Conservation (phyloP, 2,888 invertebrate species). For the Cloeon dipterum region DNA sequence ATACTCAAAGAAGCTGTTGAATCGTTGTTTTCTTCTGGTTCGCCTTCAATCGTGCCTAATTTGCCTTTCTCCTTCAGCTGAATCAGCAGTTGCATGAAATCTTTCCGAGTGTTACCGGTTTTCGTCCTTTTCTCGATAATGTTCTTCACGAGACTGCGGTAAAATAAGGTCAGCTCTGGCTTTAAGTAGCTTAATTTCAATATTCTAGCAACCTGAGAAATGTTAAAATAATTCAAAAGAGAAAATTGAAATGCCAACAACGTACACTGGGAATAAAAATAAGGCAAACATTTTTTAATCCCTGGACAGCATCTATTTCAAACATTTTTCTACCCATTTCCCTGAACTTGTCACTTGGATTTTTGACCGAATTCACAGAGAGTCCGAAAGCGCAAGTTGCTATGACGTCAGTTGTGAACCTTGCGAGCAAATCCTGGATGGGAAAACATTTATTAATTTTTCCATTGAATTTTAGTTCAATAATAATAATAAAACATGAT, state of each 20-base stretch:
- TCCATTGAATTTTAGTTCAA: not conserved
- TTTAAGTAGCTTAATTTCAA: not conserved
- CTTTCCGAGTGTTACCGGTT: slow-evolving; percentile 5
- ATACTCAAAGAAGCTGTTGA: not conserved
- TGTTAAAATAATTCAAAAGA: not conserved
- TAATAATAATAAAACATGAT: too few species aligned
- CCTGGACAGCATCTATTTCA: not conserved
- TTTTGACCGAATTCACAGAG: slow-evolving; percentile 11
- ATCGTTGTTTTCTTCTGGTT: too few species aligned
- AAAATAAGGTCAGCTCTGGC: slow-evolving; percentile 13
- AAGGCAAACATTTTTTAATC: not conserved
- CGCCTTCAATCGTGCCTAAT: too few species aligned
- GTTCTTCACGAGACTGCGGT: slow-evolving; percentile 21
- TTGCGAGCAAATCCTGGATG: slow-evolving; percentile 10
- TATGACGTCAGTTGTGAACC: slow-evolving; percentile 21
- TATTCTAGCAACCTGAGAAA: not conserved
- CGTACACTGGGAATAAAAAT: not conserved
- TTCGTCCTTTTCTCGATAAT: slow-evolving; percentile 18
- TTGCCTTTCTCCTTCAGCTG: slow-evolving; percentile 8
- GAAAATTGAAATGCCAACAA: not conserved
- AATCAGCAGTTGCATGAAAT: slow-evolving; percentile 11
- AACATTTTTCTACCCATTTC: slow-evolving; percentile 11
- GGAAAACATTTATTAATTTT: too few species aligned
- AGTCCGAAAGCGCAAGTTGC: slow-evolving; percentile 23
- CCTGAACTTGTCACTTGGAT: slow-evolving; percentile 7